Base-by-base conservation (phyloP, 2,888 invertebrate genomes). In the Lysandra bellargus region DNA sequence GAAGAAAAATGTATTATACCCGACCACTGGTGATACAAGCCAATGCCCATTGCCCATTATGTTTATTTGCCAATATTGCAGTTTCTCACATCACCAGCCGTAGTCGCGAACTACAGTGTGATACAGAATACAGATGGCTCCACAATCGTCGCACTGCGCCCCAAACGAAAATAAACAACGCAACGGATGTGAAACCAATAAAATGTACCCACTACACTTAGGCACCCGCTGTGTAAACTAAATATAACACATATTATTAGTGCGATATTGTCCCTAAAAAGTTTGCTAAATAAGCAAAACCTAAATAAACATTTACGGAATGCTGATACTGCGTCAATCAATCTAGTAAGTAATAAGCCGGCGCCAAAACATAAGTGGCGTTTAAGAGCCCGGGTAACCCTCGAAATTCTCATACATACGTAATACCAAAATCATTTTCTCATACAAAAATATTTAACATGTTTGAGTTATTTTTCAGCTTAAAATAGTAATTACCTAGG, bases 101-200 rank as follows among this genome's bases (percentile, higher is more conserved):
- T n/a, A 75, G 44, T 75, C 14, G 79, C 79, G 44, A 74, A 79
- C 75, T 44, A 61, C 5, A 64, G 49, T 23, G 37, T 17, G 6
- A 12, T 23, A 75, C 74, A 79, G 60, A 44, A 12, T 23, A 75
- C 74, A 79, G 60, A 44, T 61, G 57, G 60, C 61, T 49, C 74
- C 60, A 30, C 74, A 40, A 61, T 60, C 57, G 61, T 74, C 74
- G 60, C 75, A 75, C 30, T 79, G 49, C 40, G 44, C 79, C 78
- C 80, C 80, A 72, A 81, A 85, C 86, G 80, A 80, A 82, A 87
- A 87, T 83, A 85, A 85, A 87, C 87, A 85, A 83, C 81, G 82
- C 86, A 86, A 86, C 91, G 90, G 90, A 91, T 89, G 91, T 87
- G 83, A 83, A 83, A 84, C 84, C 83, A 85, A 85, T 85, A 87